phyloP scores from a whole-genome alignment of 2,113 vertebrate species.

The Notothenia rossii region DNA sequence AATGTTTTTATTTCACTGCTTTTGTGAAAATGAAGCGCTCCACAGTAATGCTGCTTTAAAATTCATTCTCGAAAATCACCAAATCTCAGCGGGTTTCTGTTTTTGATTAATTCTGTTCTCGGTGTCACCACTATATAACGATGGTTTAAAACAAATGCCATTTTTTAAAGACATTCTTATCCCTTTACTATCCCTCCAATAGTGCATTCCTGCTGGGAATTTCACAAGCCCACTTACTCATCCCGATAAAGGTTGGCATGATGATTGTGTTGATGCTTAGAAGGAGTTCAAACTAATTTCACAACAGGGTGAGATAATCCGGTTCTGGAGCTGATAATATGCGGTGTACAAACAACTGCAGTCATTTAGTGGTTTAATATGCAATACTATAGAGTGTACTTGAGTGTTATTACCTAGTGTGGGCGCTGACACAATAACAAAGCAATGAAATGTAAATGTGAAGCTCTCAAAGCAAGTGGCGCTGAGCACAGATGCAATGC shows the following conservation, averaged over 20 bases:
- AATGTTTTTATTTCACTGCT: conserved; percentile 5
- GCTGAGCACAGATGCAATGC: not conserved
- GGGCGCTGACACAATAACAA: conserved; percentile 12
- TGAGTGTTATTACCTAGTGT: conserved; percentile 12
- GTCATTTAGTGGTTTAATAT: conserved; percentile 11
- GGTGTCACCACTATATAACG: not conserved
- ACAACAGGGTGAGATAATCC: conserved; percentile 15
- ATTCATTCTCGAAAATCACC: not conserved
- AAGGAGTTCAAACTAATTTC: conserved; percentile 19
- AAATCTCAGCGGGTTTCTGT: not conserved
- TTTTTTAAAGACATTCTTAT: not conserved
- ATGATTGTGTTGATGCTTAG: not conserved
- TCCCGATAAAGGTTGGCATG: conserved; percentile 21
- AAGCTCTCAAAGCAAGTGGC: not conserved
- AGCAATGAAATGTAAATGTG: conserved; percentile 12
- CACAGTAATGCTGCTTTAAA: not conserved
- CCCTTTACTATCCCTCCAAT: conserved; percentile 11
- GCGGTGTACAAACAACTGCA: conserved; percentile 9
- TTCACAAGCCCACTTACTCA: conserved; percentile 7
- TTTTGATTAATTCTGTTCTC: conserved; percentile 14
- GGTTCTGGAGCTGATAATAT: conserved; percentile 15
- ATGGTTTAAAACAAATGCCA: not conserved
- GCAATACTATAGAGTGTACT: conserved; percentile 3
- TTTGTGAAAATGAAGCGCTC: not conserved
- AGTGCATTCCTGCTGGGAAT: conserved; percentile 21